Evolutionary conservation across 1,140 invertebrate genomes (phyloP).

Genomic region (Drosophila lacertosa): DNA sequence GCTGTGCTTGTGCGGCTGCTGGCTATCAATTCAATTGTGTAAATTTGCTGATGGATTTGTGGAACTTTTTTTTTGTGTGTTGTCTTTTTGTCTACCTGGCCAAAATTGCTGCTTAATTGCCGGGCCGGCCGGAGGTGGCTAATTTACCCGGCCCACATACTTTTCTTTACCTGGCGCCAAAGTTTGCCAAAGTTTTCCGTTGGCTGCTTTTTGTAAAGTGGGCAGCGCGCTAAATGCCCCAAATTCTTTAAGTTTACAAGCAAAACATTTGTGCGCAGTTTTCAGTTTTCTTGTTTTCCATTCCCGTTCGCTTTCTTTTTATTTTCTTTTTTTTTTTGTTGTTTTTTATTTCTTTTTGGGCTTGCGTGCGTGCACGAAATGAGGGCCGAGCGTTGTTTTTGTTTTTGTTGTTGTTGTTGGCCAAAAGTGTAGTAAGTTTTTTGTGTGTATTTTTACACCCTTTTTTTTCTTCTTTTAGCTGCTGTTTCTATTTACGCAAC

Average conservation of each 20-base stretch:
- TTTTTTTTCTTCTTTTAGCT: conserved; percentile 48
- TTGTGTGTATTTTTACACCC: conserved; percentile 66
- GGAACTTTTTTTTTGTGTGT: conserved; percentile 24
- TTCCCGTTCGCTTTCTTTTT: neutral
- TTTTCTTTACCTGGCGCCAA: conserved; percentile 44
- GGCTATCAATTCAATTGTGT: conserved; percentile 45
- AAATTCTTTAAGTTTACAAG: conserved; percentile 80
- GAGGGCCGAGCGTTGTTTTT: conserved; percentile 50
- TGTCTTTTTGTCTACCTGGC: conserved; percentile 16
- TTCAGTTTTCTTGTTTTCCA: conserved; percentile 52
- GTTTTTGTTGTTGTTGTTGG: no score
- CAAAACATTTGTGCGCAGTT: conserved; percentile 79
- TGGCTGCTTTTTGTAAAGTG: conserved; percentile 27
- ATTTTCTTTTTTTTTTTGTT: conserved; percentile 16
- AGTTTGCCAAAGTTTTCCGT: conserved; percentile 30
- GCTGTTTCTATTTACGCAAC: conserved; percentile 77
- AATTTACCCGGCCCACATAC: conserved; percentile 56
- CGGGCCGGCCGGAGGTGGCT: conserved; percentile 35
- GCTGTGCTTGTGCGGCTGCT: no score
- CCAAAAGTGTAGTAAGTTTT: conserved; percentile 52
- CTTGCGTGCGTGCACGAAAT: conserved; percentile 73
- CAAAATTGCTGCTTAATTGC: conserved; percentile 77
- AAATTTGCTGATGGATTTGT: conserved; percentile 64
- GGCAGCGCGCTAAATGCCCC: conserved; percentile 73
- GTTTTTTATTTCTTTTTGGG: conserved; percentile 31